A percentile compares a stretch with the other conserved stretches of the same genome.
phyloP scores from a whole-genome alignment of 2,888 invertebrate genomes.

The Cheilosia impressa region DNA sequence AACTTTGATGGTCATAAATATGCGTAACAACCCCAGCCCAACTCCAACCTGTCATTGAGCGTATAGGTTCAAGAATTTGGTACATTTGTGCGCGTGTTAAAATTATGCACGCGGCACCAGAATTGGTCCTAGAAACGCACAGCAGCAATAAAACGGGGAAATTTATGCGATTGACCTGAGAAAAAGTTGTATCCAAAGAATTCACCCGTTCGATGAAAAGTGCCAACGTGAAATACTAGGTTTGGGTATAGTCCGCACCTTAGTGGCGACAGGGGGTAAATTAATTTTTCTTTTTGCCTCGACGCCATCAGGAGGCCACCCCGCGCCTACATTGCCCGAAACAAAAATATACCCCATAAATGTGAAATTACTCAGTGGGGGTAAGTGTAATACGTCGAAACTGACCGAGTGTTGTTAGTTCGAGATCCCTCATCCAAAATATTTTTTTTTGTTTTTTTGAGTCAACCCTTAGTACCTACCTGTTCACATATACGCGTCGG shows the following conservation, averaged over 20 bases:
- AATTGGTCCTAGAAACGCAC: conserved; percentile 77
- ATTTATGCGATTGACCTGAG: conserved; percentile 74
- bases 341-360: conserved; percentile 52
- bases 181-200: conserved; percentile 62
- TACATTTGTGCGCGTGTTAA: conserved; percentile 70
- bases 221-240: conserved; percentile 57
- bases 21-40: conserved; percentile 59
- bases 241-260: conserved; percentile 55
- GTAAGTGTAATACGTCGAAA: conserved; percentile 43
- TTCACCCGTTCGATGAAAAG: conserved; percentile 59
- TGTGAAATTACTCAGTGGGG: conserved; percentile 44
- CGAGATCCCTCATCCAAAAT: conserved; percentile 32
- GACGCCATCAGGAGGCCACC: conserved; percentile 4
- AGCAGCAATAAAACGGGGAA: conserved; percentile 76
- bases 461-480: conserved; percentile 56
- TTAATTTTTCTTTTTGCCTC: conserved; percentile 45
- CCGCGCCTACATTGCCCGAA: conserved; percentile 2
- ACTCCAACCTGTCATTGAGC: conserved; percentile 41
- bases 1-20: conserved; percentile 67
- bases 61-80: conserved; percentile 69
- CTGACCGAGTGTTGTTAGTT: conserved; percentile 44
- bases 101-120: conserved; percentile 72
- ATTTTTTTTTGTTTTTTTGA: not conserved
- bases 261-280: conserved; percentile 65
- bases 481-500: conserved; percentile 36